phyloP scores from a whole-genome alignment of 2,797 vertebrate genomes.

The Falco peregrinus region DNA sequence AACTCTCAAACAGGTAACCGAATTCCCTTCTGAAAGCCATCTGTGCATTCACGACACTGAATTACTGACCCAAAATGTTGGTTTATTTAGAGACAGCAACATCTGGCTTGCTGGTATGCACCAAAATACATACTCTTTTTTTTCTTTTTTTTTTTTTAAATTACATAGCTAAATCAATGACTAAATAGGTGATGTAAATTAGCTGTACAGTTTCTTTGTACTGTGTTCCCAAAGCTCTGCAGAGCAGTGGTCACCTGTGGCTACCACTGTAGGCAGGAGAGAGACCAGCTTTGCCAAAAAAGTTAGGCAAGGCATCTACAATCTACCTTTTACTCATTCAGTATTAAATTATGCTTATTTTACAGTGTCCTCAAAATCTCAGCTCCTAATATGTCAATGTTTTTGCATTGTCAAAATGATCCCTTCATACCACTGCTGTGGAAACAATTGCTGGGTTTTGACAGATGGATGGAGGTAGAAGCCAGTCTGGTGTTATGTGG shows the following conservation, averaged over 20 bases:
- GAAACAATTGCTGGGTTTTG: not conserved
- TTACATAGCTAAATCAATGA: not conserved
- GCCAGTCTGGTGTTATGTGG: not conserved
- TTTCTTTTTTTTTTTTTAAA: not conserved
- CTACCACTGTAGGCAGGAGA: not conserved
- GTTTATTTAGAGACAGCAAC: not conserved
- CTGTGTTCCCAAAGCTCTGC: not conserved
- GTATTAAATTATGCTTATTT: not conserved
- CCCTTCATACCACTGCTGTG: fast-evolving
- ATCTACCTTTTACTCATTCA: not conserved
- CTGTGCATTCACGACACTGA: not conserved
- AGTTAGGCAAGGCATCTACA: not conserved
- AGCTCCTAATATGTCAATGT: not conserved
- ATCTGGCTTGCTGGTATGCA: not conserved
- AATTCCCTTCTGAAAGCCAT: not conserved
- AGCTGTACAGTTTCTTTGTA: not conserved
- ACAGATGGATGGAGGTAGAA: conserved; percentile 27
- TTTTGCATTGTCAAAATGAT: not conserved
- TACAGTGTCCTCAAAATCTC: not conserved
- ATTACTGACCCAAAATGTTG: not conserved
- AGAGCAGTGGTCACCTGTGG: not conserved
- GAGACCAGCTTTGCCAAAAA: not conserved
- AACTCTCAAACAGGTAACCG: not conserved
- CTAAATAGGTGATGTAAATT: not conserved
- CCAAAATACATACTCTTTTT: not conserved